Conservation (phyloP, 2,888 invertebrate genomes). For the Eumacrocentrus americanus region DNA sequence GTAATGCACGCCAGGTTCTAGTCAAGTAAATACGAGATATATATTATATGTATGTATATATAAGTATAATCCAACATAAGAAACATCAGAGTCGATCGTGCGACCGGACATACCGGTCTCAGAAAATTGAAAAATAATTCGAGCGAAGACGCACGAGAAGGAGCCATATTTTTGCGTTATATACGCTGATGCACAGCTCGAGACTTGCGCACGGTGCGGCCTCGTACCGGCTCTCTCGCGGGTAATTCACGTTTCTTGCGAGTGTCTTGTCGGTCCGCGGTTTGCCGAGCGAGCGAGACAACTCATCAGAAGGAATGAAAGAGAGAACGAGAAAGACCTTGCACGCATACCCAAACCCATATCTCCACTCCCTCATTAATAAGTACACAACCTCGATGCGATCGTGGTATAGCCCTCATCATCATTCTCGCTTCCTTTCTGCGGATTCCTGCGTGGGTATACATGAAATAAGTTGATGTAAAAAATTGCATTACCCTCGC, state of each 20-base stretch:
- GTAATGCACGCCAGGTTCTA: slow-evolving; percentile 11
- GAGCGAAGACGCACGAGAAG: slow-evolving; percentile 26
- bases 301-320: slow-evolving; percentile 7
- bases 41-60: background rate
- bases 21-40: background rate
- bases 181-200: background rate
- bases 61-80: slow-evolving; percentile 3
- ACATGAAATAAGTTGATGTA: background rate
- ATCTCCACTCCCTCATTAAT: slow-evolving; percentile 28
- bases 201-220: slow-evolving; percentile 18
- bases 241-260: slow-evolving; percentile 28
- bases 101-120: slow-evolving; percentile 29
- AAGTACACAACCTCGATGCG: slow-evolving; percentile 26
- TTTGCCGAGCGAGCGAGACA: slow-evolving; percentile 6
- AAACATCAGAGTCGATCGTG: slow-evolving; percentile 24
- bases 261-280: slow-evolving; percentile 24
- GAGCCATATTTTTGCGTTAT: slow-evolving; percentile 24
- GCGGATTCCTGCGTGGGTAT: slow-evolving; percentile 2
- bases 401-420: slow-evolving; percentile 17
- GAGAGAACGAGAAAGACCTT: slow-evolving; percentile 21
- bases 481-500: slow-evolving; percentile 7
- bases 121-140: slow-evolving; percentile 32
- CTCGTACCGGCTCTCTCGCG: slow-evolving; percentile 12
- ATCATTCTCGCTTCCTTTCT: slow-evolving; percentile 25
- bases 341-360: slow-evolving; percentile 26